These are phyloP conservation scores for Channa striata DNA, from an alignment of 2,797 vertebrate species.

Conservation along the genomic window DNA sequence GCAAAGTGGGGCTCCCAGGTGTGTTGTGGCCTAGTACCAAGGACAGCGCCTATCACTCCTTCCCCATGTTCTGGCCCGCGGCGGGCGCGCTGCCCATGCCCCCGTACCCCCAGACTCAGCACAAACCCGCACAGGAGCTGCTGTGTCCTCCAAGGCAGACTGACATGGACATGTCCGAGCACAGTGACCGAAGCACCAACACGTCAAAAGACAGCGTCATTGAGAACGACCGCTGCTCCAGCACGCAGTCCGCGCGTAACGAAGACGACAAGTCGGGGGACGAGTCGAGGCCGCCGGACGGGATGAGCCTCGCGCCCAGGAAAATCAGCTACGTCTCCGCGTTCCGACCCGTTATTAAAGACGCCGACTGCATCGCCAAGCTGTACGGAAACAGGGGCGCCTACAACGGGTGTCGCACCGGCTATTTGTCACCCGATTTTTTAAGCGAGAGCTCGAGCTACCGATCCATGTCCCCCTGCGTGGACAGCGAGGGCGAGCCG, in stretches of 20 bases:
- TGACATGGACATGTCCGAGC: constrained; percentile 84
- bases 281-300: constrained; percentile 82
- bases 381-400: constrained; percentile 90
- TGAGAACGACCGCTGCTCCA: constrained; percentile 86
- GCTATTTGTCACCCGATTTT: constrained; percentile 93
- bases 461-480: constrained; percentile 92
- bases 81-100: constrained; percentile 90
- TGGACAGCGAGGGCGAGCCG: constrained; percentile 92
- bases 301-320: constrained; percentile 73
- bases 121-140: constrained; percentile 86
- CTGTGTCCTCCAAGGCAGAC: constrained; percentile 75
- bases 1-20: constrained; percentile 83
- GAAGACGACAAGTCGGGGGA: constrained; percentile 87
- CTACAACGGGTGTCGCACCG: constrained; percentile 83
- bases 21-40: constrained; percentile 93
- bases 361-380: constrained; percentile 95
- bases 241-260: constrained; percentile 84
- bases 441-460: constrained; percentile 96
- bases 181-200: constrained; percentile 84
- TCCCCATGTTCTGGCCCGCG: constrained; percentile 96
- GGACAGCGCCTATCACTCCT: constrained; percentile 91
- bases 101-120: constrained; percentile 89
- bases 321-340: constrained; percentile 96
- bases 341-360: constrained; percentile 96
- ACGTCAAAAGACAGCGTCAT: constrained; percentile 83